Conservation (phyloP, 2,888 invertebrate genomes). For the Coremacera marginata region DNA sequence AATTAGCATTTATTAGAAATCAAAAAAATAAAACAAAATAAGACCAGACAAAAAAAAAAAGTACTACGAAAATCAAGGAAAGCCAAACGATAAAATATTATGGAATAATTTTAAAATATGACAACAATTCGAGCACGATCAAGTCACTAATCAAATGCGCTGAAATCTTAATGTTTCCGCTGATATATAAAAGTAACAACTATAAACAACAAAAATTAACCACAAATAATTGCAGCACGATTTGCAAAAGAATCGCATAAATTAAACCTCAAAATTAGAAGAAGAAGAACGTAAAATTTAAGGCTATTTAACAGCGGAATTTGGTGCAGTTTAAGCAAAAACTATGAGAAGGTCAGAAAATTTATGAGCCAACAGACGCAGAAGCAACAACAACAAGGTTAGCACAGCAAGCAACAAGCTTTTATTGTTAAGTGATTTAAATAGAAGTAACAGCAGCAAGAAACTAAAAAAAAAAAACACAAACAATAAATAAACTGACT, state of each 20-base stretch:
- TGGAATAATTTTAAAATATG: too few relatives aligned
- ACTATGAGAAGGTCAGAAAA: slow-evolving; percentile 14
- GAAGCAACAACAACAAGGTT: background rate
- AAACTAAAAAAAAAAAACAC: too few relatives aligned
- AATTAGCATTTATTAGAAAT: background rate
- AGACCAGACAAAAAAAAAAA: background rate
- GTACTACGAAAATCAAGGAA: background rate
- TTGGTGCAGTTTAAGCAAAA: slow-evolving; percentile 27
- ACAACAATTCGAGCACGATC: slow-evolving; percentile 6
- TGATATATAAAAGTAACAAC: background rate
- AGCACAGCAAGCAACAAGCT: background rate
- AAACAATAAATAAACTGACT: background rate
- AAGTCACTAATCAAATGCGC: slow-evolving; percentile 1
- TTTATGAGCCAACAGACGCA: background rate
- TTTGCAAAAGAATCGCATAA: slow-evolving; percentile 9
- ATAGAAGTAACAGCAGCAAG: background rate
- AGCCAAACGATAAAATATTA: background rate
- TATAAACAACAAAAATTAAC: background rate
- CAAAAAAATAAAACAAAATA: background rate
- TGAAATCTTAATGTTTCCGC: slow-evolving; percentile 20
- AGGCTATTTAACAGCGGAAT: slow-evolving; percentile 18
- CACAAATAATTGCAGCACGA: slow-evolving; percentile 15
- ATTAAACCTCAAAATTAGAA: background rate
- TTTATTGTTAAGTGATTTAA: slow-evolving; percentile 12
- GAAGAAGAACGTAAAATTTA: background rate